Base-by-base conservation (phyloP, 1,140 invertebrate species). In the Hormaphis cornu region DNA sequence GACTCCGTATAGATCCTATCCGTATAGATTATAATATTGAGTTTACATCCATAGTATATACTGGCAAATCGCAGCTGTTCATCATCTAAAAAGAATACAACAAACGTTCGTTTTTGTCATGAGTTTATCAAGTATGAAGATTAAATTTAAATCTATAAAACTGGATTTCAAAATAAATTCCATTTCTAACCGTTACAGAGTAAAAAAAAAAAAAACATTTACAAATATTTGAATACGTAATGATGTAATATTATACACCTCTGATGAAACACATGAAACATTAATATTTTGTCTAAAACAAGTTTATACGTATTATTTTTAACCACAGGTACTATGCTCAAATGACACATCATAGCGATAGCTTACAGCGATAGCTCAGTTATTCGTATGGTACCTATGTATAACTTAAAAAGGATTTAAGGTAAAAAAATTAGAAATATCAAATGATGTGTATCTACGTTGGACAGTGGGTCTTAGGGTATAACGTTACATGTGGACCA, bases 161-260 rank as follows among this genome's bases (percentile, higher is more conserved):
- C 33, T 8, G 30, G 6, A 56, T 22, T 37, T 56, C 0, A 37
- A 37, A 56, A 56, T 7, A 8, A 56, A 56, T 56, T 56, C 10
- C 0, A 6, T 18, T 30, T 53, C 24, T 4, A 30, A 53, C n/a
- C 12, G 9, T 3, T 12, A 30, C 6, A 26, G 1, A 18, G 24
- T n/a, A n/a, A n/a, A n/a, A n/a, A 53, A 14, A 24, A n/a, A 28
- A 18, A 50, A 50, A 42, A 61, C 24, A 28, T 61, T 63, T 63
- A 63, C 12, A 63, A 46, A 30, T 30, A 48, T 48, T 33, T 46
- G 26, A 48, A 63, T 48, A 46, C 22, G 12, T 63, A 63, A 63
- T 63, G 26, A 63, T 16, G 16, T 50, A 28, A 22, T 44, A 46
- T 18, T 42, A 24, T 53, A 53, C 1, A 20, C n/a, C 26, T 53